Percentiles rank a stretch among this genome's conserved stretches.
These are phyloP conservation scores for Sebastes itinus DNA, from an alignment of 2,797 vertebrate species.

Conservation along the genomic window DNA sequence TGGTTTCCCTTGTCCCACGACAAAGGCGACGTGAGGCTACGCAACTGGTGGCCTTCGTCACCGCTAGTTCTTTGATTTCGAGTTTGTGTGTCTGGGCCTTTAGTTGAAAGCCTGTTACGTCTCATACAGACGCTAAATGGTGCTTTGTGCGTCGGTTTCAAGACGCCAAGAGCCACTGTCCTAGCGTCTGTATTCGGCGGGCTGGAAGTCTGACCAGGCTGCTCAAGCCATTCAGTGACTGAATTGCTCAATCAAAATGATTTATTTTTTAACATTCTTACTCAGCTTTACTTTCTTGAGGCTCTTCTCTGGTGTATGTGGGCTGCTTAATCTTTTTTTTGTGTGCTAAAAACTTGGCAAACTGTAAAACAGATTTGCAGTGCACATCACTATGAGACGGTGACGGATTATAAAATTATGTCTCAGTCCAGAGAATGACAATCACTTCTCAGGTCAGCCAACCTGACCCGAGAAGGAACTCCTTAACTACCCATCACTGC, in stretches of 20 bases:
- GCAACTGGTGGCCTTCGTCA: no score
- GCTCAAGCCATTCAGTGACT: background rate
- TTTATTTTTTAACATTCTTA: background rate
- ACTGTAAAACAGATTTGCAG: conserved; percentile 22
- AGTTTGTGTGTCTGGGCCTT: no score
- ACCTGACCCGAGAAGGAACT: conserved; percentile 35
- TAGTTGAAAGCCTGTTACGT: no score
- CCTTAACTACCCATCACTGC: conserved; percentile 45
- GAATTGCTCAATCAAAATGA: background rate
- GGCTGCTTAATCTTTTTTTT: conserved; percentile 2
- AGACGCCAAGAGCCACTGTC: background rate
- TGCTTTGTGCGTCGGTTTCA: background rate
- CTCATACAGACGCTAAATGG: no score
- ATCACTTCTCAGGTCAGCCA: conserved; percentile 36
- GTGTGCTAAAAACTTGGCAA: conserved; percentile 11
- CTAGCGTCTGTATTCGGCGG: no score
- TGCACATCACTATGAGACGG: conserved; percentile 13
- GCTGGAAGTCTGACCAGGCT: background rate
- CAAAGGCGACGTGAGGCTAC: no score
- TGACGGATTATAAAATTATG: conserved; percentile 41
- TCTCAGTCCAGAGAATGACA: conserved; percentile 25
- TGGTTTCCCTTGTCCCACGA: no score
- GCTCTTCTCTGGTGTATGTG: background rate
- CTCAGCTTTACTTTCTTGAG: background rate
- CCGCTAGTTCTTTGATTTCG: no score